Conservation (phyloP, 2,113 vertebrate genomes). For the Phainopepla nitens region DNA sequence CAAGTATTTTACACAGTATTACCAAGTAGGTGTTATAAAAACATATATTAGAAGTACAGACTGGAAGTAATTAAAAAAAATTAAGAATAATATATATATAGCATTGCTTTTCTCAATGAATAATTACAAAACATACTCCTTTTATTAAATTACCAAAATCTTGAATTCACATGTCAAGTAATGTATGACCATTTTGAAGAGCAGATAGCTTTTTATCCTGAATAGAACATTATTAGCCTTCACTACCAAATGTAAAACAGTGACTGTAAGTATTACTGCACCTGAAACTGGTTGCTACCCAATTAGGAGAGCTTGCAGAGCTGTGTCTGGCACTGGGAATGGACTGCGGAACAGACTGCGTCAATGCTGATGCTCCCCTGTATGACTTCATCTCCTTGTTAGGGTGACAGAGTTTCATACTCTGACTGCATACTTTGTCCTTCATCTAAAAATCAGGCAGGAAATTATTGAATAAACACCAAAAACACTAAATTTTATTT, state of each 20-base stretch:
- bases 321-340: conserved; percentile 68
- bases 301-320: conserved; percentile 59
- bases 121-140: neutral
- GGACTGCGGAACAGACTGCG: conserved; percentile 74
- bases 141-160: neutral
- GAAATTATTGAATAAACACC: neutral
- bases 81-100: neutral
- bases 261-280: conserved; percentile 12
- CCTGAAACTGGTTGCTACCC: conserved; percentile 73
- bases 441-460: conserved; percentile 62
- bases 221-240: neutral
- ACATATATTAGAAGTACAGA: neutral
- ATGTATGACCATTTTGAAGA: neutral
- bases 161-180: neutral
- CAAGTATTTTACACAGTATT: neutral
- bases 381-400: conserved; percentile 69
- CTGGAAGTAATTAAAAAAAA: neutral
- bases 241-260: neutral
- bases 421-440: conserved; percentile 67
- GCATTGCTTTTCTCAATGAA: neutral
- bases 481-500: neutral
- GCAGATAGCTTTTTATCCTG: neutral
- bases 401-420: conserved; percentile 61
- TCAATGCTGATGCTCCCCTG: conserved; percentile 55
- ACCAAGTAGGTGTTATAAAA: neutral